Base-by-base conservation (phyloP, 2,888 invertebrate species). In the Epinotia demarniana region DNA sequence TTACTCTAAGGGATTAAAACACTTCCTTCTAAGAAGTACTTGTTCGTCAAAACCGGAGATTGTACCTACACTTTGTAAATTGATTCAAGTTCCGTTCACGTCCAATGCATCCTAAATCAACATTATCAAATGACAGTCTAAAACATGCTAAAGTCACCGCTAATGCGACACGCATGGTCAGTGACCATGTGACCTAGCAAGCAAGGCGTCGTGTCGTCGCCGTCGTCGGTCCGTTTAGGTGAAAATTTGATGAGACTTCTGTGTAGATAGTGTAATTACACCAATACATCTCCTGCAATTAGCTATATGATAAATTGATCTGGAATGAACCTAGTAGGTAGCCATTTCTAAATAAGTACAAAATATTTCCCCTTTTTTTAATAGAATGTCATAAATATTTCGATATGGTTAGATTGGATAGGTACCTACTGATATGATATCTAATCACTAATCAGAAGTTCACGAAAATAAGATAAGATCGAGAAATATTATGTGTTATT, bases 161-260 rank as follows among this genome's bases (percentile, higher is more conserved):
- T 46, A 74, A 74, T 61, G 11, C 57, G 71, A 71, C 46, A 67
- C 33, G 66, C 66, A 18, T 72, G 66, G 19, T 16, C 43, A 61
- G 43, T 71, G 79, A 81, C 75, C 6, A n/a, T 53, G 53, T n/a
- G 53, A n/a, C 16, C 53, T n/a, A 53, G 53, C n/a, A 53, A 12
- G 46, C 13, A 53, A 6, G 1, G 5, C 53, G 16, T 8, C 53
- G 53, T n/a, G 16, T 8, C 53, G 53, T n/a, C 13, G 5, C 53
- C 13, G n/a, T 53, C n/a, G n/a, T 8, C 6, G 4, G 46, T 46
- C 46, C 46, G 46, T 46, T 46, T 43, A 3, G 12, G 1, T 4
- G 13, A 13, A 46, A 12, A 46, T 46, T 46, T 12, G 46, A 46
- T 13, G 12, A 13, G 46, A 46, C 0, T 46, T 46, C 46, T 12